phyloP scores from a whole-genome alignment of 2,797 vertebrate genomes.

The Chrosomus eos region DNA sequence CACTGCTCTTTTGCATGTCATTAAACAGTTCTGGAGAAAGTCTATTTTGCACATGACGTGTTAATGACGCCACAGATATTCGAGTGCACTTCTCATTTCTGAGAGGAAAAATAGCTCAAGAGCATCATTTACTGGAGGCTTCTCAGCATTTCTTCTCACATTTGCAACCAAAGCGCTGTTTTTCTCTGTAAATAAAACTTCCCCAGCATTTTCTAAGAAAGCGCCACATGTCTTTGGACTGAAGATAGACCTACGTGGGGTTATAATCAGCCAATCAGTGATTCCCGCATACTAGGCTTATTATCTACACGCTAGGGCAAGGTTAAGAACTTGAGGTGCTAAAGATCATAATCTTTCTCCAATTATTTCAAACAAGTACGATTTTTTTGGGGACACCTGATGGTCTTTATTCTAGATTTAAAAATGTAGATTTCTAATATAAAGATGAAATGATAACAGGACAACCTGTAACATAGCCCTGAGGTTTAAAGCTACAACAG shows the following conservation, averaged over 20 bases:
- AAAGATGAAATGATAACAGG: neutral
- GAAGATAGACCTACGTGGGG: neutral
- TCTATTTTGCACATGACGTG: neutral
- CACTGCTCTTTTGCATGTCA: neutral
- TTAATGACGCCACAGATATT: slow-evolving; percentile 6
- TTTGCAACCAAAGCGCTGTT: slow-evolving; percentile 25
- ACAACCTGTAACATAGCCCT: neutral
- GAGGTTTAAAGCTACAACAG: neutral
- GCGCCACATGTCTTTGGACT: neutral
- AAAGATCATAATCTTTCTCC: neutral
- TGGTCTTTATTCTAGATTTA: neutral
- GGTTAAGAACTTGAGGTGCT: neutral
- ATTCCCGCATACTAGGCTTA: neutral
- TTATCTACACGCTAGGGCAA: neutral
- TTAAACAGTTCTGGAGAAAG: neutral
- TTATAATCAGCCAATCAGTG: neutral
- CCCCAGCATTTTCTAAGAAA: slow-evolving; percentile 18
- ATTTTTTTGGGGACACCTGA: neutral
- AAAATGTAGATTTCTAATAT: neutral
- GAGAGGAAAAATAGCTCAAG: slow-evolving; percentile 29
- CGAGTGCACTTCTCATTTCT: slow-evolving; percentile 42
- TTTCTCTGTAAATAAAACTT: slow-evolving; percentile 25
- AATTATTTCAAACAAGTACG: neutral
- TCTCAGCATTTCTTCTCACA: slow-evolving; percentile 11
- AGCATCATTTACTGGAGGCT: slow-evolving; percentile 23